Evolutionary conservation across 2,888 invertebrate genomes (phyloP).

Genomic region (Argynnis bischoffii): DNA sequence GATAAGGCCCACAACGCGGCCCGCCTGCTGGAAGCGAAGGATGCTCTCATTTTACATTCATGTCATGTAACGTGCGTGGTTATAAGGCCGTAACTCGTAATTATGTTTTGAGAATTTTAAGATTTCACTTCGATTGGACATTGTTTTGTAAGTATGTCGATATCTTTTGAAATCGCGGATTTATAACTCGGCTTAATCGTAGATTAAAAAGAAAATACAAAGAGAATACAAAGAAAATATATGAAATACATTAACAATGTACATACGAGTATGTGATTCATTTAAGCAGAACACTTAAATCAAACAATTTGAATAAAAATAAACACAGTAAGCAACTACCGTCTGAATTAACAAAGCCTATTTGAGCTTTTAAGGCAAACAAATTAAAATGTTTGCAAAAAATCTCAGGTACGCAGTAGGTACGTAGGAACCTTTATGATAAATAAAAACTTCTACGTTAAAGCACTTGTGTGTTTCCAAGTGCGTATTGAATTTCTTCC

Average conservation of each 20-base stretch:
- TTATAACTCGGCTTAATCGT: conserved; percentile 11
- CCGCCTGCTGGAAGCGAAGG: conserved; percentile 36
- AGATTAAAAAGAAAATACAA: conserved; percentile 1
- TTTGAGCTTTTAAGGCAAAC: conserved; percentile 24
- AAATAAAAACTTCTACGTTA: conserved; percentile 45
- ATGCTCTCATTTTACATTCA: conserved; percentile 66
- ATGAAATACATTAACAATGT: no score
- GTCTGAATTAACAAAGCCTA: conserved; percentile 22
- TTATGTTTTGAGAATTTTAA: conserved; percentile 66
- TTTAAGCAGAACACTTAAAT: conserved; percentile 2
- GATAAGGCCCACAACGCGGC: conserved; percentile 54
- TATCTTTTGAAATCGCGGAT: conserved; percentile 23
- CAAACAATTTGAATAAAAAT: conserved; percentile 6
- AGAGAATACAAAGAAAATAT: background rate
- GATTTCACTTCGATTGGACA: conserved; percentile 24
- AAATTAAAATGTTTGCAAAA: conserved; percentile 32
- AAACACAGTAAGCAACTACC: conserved; percentile 10
- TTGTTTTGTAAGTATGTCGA: conserved; percentile 24
- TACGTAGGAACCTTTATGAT: conserved; percentile 41
- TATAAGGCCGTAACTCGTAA: conserved; percentile 60
- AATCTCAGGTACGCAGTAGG: conserved; percentile 40
- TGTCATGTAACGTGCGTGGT: conserved; percentile 65
- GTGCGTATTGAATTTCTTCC: conserved; percentile 59
- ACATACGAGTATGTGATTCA: background rate
- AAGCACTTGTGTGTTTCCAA: conserved; percentile 45